Percentiles rank a stretch among this genome's conserved stretches.
phyloP scores from a whole-genome alignment of 2,113 vertebrate genomes.

The Albula glossodonta region DNA sequence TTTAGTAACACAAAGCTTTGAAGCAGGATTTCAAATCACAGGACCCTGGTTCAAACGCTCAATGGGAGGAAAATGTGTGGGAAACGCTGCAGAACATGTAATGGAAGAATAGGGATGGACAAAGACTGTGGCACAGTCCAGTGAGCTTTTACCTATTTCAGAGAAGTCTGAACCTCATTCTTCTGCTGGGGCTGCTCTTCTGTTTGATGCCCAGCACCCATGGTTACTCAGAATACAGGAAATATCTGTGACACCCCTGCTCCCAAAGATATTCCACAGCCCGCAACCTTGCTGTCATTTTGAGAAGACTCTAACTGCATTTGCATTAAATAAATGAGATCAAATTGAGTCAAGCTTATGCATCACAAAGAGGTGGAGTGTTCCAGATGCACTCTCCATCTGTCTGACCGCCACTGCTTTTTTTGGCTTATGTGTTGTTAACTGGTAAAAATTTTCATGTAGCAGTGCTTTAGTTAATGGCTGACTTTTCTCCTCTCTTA shows the following conservation, averaged over 20 bases:
- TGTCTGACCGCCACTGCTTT: slow-evolving; percentile 48
- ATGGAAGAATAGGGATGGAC: neutral
- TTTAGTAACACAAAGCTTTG: neutral
- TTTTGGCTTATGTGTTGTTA: slow-evolving; percentile 34
- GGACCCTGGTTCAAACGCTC: neutral
- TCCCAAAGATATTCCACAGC: slow-evolving; percentile 48
- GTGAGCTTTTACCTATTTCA: slow-evolving; percentile 18
- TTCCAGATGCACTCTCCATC: slow-evolving; percentile 69
- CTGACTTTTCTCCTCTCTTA: neutral
- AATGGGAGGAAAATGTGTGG: neutral
- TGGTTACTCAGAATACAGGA: slow-evolving; percentile 23
- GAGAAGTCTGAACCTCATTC: neutral
- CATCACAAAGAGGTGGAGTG: slow-evolving; percentile 63
- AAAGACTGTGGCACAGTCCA: neutral
- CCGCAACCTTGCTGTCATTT: slow-evolving; percentile 55
- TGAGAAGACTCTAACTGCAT: slow-evolving; percentile 58
- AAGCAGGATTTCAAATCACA: neutral
- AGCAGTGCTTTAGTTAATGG: slow-evolving; percentile 40
- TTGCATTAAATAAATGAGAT: slow-evolving; percentile 70
- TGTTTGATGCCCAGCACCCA: slow-evolving; percentile 24
- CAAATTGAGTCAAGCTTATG: slow-evolving; percentile 53
- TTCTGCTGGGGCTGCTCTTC: neutral
- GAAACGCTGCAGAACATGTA: neutral
- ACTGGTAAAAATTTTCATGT: slow-evolving; percentile 42
- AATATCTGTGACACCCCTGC: slow-evolving; percentile 11